Evolutionary conservation across 23 tunicate genomes (phyloP).

Genomic region (Styela clava): DNA sequence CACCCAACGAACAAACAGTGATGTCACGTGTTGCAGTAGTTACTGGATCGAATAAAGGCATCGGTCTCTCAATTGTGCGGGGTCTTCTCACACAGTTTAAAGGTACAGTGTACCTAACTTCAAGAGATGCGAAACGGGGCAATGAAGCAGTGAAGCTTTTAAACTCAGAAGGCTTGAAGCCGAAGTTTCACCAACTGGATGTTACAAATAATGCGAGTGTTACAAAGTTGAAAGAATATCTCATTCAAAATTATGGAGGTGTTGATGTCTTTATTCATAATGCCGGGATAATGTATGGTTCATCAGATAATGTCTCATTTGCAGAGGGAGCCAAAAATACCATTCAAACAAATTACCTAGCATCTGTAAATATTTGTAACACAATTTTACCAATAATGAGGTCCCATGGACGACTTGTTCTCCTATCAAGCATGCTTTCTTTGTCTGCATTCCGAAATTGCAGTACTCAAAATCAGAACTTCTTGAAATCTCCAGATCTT

Average conservation of each 20-base stretch:
- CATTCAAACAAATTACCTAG: conserved; percentile 47
- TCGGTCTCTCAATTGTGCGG: conserved; percentile 78
- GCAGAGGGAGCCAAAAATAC: conserved; percentile 58
- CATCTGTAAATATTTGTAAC: conserved; percentile 30
- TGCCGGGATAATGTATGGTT: conserved; percentile 67
- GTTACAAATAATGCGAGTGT: conserved; percentile 53
- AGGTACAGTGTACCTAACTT: conserved; percentile 69
- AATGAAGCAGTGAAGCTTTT: conserved; percentile 59
- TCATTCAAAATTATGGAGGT: conserved; percentile 67
- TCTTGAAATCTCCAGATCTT: conserved; percentile 59
- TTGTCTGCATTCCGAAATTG: conserved; percentile 33
- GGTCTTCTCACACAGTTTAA: conserved; percentile 59
- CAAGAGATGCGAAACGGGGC: conserved; percentile 66
- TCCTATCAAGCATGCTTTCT: conserved; percentile 47
- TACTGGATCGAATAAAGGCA: conserved; percentile 83
- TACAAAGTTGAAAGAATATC: conserved; percentile 13
- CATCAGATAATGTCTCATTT: conserved; percentile 58
- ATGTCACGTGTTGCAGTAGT: conserved; percentile 55
- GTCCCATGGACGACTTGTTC: conserved; percentile 62
- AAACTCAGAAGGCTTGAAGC: conserved; percentile 53
- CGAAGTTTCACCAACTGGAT: conserved; percentile 84
- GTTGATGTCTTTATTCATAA: conserved; percentile 88
- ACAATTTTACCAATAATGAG: conserved; percentile 60
- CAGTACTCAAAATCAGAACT: conserved; percentile 46
- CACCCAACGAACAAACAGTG: no score